Base-by-base conservation (phyloP, 1,140 invertebrate genomes). In the Mya arenaria region DNA sequence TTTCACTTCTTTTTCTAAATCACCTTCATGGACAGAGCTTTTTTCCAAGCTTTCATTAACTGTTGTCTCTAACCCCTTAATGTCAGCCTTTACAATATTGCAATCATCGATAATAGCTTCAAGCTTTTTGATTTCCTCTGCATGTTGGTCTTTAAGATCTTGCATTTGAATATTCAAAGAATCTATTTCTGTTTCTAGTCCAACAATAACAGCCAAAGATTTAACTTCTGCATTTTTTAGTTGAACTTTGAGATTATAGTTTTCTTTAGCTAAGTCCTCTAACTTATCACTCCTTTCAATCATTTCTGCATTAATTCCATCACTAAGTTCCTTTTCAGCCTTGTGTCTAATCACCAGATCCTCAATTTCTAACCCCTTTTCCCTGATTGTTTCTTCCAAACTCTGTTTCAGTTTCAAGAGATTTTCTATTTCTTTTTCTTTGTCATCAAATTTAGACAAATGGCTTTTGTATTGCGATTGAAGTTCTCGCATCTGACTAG, bases 181-280 rank as follows among this genome's bases (percentile, higher is more conserved):
- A 66, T 78, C 74, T 62, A 71, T 80, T 68, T 80, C 77, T 17
- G 77, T 71, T 62, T 80, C 77, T 44, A 80, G 48, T 60, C 65
- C 66, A 39, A 71, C 77, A 69, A 80, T 44, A 4, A 80, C 65
- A 60, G 77, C 77, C 15, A 69, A 36, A 25, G 65, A 62, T 41
- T 80, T 80, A 10, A 80, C 66, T 66, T 78, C 74, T 30, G 74
- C 74, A 65, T 78, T 66, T 36, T 78, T 78, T 13, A 78, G 62
- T 36, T 78, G 74, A 41, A 78, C 39, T 19, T 78, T 78, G 19
- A 65, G 28, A 36, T 78, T 44, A 55, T 66, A 66, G 19, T 52
- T 78, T 36, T 78, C 62, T 23, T 65, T 65, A 25, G 44, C 55
- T 30, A 78, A 66, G 23, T 17, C 19, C 17, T 65, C 23, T 52